Evolutionary conservation across 2,888 invertebrate genomes (phyloP).

Genomic region (Kryphioiulus occultus): DNA sequence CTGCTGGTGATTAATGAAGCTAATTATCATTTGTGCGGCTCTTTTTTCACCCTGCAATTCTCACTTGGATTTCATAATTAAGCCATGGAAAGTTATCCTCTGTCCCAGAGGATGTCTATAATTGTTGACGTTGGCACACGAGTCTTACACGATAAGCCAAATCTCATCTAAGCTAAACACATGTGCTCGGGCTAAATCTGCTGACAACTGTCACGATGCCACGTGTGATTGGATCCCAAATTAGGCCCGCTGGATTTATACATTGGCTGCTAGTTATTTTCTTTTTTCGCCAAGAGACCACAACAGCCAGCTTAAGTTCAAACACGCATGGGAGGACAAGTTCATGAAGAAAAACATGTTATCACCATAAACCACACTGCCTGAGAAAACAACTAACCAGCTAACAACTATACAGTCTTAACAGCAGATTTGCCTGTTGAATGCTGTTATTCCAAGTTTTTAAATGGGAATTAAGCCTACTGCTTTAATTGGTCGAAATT

Average conservation of each 20-base stretch:
- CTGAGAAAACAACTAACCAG: not conserved
- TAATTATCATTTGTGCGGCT: constrained; percentile 47
- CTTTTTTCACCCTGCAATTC: constrained; percentile 49
- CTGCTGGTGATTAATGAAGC: constrained; percentile 52
- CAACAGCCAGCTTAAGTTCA: not conserved
- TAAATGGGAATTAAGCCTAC: too few relatives aligned
- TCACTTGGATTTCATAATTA: constrained; percentile 50
- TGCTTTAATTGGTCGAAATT: too few relatives aligned
- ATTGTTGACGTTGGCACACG: constrained; percentile 49
- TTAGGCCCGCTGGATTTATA: constrained; percentile 18
- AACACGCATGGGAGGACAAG: not conserved
- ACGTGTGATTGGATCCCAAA: constrained; percentile 22
- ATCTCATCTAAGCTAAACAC: constrained; percentile 31
- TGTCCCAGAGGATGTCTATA: constrained; percentile 43
- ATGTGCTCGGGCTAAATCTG: not conserved
- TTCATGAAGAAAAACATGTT: not conserved
- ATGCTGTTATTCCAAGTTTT: too few relatives aligned
- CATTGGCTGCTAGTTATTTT: not conserved
- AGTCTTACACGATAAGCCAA: constrained; percentile 8
- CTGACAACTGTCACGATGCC: constrained; percentile 31
- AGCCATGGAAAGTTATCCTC: constrained; percentile 41
- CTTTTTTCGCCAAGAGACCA: not conserved
- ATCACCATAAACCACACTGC: not conserved
- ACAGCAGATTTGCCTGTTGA: too few relatives aligned
- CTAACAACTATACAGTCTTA: not conserved